A percentile compares a stretch with the other conserved stretches of the same genome.
phyloP scores from a whole-genome alignment of 2,888 invertebrate species.

The Phalangium opilio region DNA sequence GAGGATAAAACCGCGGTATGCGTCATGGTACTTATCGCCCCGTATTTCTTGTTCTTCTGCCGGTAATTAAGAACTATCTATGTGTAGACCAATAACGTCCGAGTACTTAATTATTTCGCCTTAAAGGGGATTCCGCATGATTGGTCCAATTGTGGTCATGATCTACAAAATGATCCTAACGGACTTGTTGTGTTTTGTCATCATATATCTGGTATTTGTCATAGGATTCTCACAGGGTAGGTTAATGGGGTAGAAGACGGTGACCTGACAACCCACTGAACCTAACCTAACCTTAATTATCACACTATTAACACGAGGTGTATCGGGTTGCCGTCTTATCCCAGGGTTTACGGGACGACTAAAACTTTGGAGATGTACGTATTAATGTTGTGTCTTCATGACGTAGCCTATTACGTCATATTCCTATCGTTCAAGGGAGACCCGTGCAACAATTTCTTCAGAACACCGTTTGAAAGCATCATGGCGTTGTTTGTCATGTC shows the following conservation, averaged over 20 bases:
- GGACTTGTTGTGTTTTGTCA: constrained; percentile 84
- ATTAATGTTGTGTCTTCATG: constrained; percentile 1
- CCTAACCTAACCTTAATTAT: too few species aligned
- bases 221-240: constrained; percentile 83
- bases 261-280: too few species aligned
- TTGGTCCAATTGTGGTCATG: constrained; percentile 99
- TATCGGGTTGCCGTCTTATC: too few species aligned
- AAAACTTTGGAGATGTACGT: neutral
- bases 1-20: constrained; percentile 84
- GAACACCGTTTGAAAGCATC: constrained; percentile 72
- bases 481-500: constrained; percentile 99
- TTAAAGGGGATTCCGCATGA: constrained; percentile 85
- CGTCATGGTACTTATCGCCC: constrained; percentile 88
- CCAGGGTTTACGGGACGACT: too few species aligned
- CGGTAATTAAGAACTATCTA: constrained; percentile 42
- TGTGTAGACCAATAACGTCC: neutral
- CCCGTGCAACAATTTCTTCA: constrained; percentile 28
- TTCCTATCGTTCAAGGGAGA: constrained; percentile 24
- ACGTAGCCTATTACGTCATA: constrained; percentile 32
- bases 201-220: constrained; percentile 91
- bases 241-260: neutral
- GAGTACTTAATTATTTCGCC: too few species aligned
- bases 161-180: constrained; percentile 97
- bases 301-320: too few species aligned
- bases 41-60: constrained; percentile 94